A percentile compares a stretch with the other conserved stretches of the same genome.
phyloP scores from a whole-genome alignment of 2,888 invertebrate species.

The Prosapia bicincta region DNA sequence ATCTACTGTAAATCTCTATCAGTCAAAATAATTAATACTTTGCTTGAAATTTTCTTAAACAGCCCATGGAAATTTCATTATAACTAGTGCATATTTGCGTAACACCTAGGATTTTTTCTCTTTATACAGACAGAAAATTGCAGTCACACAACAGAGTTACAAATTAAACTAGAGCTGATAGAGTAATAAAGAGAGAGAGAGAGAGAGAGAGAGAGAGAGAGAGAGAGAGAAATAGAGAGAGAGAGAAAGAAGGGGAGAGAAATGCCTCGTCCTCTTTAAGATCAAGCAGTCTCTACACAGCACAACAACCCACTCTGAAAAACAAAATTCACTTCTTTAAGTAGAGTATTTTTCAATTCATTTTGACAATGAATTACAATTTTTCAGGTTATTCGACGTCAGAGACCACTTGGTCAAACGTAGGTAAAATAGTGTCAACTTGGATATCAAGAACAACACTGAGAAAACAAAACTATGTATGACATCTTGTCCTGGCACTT shows the following conservation, averaged over 20 bases:
- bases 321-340: conserved; percentile 21
- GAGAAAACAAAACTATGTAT: conserved; percentile 32
- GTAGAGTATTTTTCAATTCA: conserved; percentile 8
- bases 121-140: conserved; percentile 31
- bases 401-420: conserved; percentile 21
- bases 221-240: conserved; percentile 9
- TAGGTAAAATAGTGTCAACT: conserved; percentile 23
- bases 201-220: conserved; percentile 21
- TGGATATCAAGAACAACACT: conserved; percentile 25
- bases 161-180: conserved; percentile 38
- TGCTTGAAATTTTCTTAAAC: conserved; percentile 37
- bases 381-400: conserved; percentile 17
- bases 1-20: conserved; percentile 28
- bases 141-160: conserved; percentile 39
- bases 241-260: conserved; percentile 11
- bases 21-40: conserved; percentile 23
- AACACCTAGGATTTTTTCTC: conserved; percentile 39
- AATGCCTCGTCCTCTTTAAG: conserved; percentile 21
- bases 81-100: conserved; percentile 43
- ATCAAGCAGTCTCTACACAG: conserved; percentile 30
- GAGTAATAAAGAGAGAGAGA: conserved; percentile 20
- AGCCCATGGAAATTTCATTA: conserved; percentile 37
- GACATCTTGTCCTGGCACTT: conserved; percentile 30
- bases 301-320: conserved; percentile 30
- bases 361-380: conserved; percentile 17